Percentiles rank a stretch among this genome's conserved stretches.
Conservation (phyloP, 2,888 invertebrate genomes). For the Allygus modestus region DNA sequence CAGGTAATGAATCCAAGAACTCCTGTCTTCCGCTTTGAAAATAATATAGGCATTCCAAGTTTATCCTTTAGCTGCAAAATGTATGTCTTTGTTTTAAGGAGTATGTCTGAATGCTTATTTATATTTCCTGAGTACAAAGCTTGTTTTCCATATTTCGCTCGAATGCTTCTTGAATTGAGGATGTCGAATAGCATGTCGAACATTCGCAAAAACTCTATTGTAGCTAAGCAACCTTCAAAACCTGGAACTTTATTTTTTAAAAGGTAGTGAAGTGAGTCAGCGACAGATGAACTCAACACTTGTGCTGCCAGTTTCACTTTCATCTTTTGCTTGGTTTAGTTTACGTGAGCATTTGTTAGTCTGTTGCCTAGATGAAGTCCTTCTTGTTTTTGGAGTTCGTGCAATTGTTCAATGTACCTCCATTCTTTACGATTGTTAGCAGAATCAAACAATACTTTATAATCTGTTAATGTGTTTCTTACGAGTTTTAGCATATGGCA, state of each 20-base stretch:
- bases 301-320: conserved; percentile 67
- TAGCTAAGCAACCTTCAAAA: conserved; percentile 66
- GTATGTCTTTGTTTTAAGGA: conserved; percentile 43
- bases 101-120: conserved; percentile 42
- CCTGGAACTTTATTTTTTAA: conserved; percentile 62
- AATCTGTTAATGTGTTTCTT: conserved; percentile 69
- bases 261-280: conserved; percentile 64
- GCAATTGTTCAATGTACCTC: conserved; percentile 68
- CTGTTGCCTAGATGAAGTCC: conserved; percentile 69
- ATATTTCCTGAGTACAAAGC: conserved; percentile 40
- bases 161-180: conserved; percentile 59
- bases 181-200: conserved; percentile 59
- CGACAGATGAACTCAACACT: conserved; percentile 66
- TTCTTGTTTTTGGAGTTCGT: conserved; percentile 68
- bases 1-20: conserved; percentile 54
- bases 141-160: conserved; percentile 59
- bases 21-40: conserved; percentile 49
- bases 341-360: conserved; percentile 66
- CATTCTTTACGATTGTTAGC: conserved; percentile 66
- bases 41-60: conserved; percentile 28
- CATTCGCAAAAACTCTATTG: conserved; percentile 62
- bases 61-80: conserved; percentile 41
- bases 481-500: conserved; percentile 71
- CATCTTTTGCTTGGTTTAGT: conserved; percentile 69
- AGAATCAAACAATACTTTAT: conserved; percentile 65